Evolutionary conservation across 2,113 vertebrate species (phyloP), one percentile per base, ranked within the genome.

Genomic region (Chelonoidis abingdonii): DNA sequence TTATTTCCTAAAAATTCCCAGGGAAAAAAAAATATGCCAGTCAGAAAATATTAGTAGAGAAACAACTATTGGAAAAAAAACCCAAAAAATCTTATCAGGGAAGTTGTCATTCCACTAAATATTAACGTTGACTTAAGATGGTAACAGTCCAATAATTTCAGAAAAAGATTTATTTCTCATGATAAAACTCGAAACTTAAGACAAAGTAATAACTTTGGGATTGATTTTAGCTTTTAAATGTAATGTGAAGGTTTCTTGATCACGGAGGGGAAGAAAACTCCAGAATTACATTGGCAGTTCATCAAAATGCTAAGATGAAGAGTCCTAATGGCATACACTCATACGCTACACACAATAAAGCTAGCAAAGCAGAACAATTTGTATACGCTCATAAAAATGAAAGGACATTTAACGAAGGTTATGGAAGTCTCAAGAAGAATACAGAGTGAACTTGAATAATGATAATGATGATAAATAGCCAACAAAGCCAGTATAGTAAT

Each of bases 241-340:
- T 47, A 88, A 79, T 80, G 16, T 49, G 78, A 80, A 83, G 69
- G 5, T 79, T 76, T 91, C 50, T 82, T 85, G 49, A 95, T 8
- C 72, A 94, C 85, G 93, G 91, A 83, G 25, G 8, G 1, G 44
- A 96, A 92, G 22, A 44, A 27, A 72, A 80, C 3, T 2, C 72
- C 13, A 47, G 75, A 94, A 83, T 93, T 56, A 35, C 76, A 90
- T 80, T 47, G 14, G 47, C 13, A 86, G 44, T 84, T 95, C 35
- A 92, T 93, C 22, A 87, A 97, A 97, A 96, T 95, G 5, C 44
- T 90, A 47, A 97, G 65, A 91, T 29, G 54, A 53, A 88, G 89
- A 84, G 54, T 84, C 6, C n/a, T 7, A 65, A 10, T 8, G 7
- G 6, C 41, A 8, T 95, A 76, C 80, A 13, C 35, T 80, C 41